Evolutionary conservation across 1,140 invertebrate genomes (phyloP), one percentile per base, ranked within the genome.

Genomic region (Papilio polytes): DNA sequence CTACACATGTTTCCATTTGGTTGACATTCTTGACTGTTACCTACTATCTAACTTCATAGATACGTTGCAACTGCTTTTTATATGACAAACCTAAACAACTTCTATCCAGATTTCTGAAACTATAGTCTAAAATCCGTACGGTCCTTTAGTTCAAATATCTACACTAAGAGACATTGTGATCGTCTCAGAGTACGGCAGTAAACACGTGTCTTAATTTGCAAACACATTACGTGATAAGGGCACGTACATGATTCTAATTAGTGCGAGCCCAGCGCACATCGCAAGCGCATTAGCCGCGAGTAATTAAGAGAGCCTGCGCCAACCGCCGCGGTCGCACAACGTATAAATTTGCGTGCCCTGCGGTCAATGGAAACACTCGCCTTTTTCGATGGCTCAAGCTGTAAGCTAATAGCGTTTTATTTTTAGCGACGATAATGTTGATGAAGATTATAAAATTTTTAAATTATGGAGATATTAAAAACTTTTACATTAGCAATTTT

Each of bases 301-400:
- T 87, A 88, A 90, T 90, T 90, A 88, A 88, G 85, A 85, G 84
- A 80, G 85, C 82, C 83, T 80, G 81, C 81, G 86, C 80, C 20
- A 63, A 85, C 78, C 48, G 59, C 78, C 78, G 83, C 80, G 80
- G 72, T 78, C 77, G 81, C 80, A 84, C 78, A 79, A 81, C 76
- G 85, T 80, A 87, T 88, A 88, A 89, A 89, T 89, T 89, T 89
- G 85, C 88, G 87, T 88, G 82, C 84, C 82, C 84, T 87, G 87
- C 86, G 87, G 88, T 87, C 84, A 85, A 81, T 31, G 80, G 80
- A 73, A 81, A 82, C 85, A 86, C 80, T 83, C 81, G 80, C 41
- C 31, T 80, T 70, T 59, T 48, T 26, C 56, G 13, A n/a, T 66
- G 53, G 53, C 15, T 2, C 76, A 36, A 59, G 15, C 8, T 18